Conservation (phyloP, 1,140 invertebrate genomes). For the Papilio glaucus region DNA sequence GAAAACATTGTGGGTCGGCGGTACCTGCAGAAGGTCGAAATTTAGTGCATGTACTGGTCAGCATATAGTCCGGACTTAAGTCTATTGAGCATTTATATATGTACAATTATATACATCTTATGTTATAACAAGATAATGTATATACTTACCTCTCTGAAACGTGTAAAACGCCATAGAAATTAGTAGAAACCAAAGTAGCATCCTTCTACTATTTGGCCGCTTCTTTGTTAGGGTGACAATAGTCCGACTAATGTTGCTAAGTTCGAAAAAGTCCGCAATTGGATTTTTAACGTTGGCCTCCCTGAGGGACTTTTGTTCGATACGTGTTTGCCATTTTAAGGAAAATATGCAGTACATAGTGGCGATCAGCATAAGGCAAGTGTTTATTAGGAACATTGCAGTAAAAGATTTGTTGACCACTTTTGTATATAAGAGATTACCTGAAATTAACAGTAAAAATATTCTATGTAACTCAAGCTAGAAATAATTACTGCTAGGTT, state of each 20-base stretch:
- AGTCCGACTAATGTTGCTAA: slow-evolving; percentile 86
- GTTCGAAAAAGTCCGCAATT: slow-evolving; percentile 88
- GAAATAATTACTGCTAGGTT: no score
- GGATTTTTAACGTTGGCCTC: slow-evolving; percentile 84
- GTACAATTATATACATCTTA: neutral
- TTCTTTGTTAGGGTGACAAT: slow-evolving; percentile 84
- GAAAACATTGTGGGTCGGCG: no score
- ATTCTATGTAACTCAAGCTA: no score
- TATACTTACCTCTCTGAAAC: slow-evolving; percentile 86
- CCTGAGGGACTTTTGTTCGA: slow-evolving; percentile 84
- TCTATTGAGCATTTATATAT: no score
- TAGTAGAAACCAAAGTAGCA: slow-evolving; percentile 87
- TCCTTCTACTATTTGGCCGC: slow-evolving; percentile 82
- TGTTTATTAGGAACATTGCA: slow-evolving; percentile 88
- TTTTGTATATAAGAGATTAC: slow-evolving; percentile 65
- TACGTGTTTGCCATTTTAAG: slow-evolving; percentile 87
- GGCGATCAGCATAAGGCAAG: slow-evolving; percentile 83
- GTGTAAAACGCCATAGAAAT: slow-evolving; percentile 89
- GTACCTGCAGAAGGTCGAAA: no score
- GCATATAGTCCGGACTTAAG: no score
- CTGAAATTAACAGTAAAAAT: slow-evolving; percentile 55
- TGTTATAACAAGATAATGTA: neutral
- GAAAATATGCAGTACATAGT: slow-evolving; percentile 86
- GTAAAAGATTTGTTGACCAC: slow-evolving; percentile 85
- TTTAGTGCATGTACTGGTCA: no score